Conservation (phyloP, 2,113 vertebrate genomes). For the Hemichromis elongatus region DNA sequence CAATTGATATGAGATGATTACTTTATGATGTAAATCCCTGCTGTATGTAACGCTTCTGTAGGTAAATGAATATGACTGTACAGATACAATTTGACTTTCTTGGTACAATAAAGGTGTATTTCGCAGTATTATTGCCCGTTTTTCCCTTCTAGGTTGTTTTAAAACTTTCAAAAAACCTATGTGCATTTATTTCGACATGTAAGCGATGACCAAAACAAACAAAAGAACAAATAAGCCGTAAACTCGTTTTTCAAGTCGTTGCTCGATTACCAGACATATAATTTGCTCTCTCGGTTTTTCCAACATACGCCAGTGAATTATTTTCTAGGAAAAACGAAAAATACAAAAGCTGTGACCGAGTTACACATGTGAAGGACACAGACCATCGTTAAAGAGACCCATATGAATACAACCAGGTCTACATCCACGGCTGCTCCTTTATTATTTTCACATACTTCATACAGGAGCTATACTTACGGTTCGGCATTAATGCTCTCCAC, state of each 20-base stretch:
- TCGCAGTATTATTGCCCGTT: background rate
- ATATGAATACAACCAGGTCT: no score
- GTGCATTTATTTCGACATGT: background rate
- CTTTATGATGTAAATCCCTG: background rate
- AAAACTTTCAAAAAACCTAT: background rate
- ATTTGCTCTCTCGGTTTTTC: background rate
- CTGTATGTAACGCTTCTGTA: background rate
- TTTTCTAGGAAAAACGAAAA: no score
- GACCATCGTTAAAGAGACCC: no score
- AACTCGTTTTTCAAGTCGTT: background rate
- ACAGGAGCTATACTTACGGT: constrained; percentile 66
- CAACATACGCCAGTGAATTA: background rate
- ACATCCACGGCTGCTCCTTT: background rate
- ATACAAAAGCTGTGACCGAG: no score
- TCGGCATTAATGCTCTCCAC: constrained; percentile 85
- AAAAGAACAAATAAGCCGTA: no score
- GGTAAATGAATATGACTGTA: background rate
- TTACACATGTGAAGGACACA: no score
- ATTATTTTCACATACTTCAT: background rate
- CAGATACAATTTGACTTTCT: background rate
- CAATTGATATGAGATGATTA: background rate
- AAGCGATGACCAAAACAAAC: background rate
- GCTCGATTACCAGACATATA: background rate
- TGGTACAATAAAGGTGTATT: background rate
- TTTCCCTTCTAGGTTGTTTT: background rate